Evolutionary conservation across 2,113 vertebrate genomes (phyloP).

Genomic region (Psophia crepitans): DNA sequence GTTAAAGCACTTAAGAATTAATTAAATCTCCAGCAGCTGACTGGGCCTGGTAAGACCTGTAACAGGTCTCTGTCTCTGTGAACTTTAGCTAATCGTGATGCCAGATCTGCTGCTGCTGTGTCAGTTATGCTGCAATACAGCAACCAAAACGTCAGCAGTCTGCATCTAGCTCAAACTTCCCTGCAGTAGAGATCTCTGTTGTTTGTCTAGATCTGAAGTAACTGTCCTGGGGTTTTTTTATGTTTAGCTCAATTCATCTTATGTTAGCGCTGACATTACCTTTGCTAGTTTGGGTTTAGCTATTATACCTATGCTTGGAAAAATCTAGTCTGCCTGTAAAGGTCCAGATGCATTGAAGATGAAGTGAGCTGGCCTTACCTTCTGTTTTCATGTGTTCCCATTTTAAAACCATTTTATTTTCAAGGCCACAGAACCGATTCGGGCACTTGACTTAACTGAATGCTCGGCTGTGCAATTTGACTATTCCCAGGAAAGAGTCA

Average conservation of each 20-base stretch:
- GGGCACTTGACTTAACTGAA: slow-evolving; percentile 85
- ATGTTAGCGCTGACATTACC: background rate
- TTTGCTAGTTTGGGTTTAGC: background rate
- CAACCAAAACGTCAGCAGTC: background rate
- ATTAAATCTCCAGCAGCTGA: background rate
- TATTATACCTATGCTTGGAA: background rate
- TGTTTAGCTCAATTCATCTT: background rate
- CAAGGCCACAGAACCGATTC: slow-evolving; percentile 88
- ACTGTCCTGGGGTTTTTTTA: rapidly evolving
- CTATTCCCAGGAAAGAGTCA: slow-evolving; percentile 91
- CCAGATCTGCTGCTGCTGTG: background rate
- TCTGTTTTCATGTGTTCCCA: background rate
- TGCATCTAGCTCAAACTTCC: background rate
- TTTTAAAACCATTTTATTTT: slow-evolving; percentile 39
- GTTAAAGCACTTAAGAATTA: background rate
- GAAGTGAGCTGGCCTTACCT: background rate
- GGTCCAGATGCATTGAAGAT: background rate
- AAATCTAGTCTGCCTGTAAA: background rate
- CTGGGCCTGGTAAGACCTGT: background rate
- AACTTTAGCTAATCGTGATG: background rate
- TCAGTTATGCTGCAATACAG: background rate
- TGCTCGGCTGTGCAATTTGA: slow-evolving; percentile 96
- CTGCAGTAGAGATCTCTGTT: background rate
- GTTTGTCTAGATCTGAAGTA: background rate
- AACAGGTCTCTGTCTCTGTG: background rate